Base-by-base conservation (phyloP, 2,888 invertebrate genomes). In the Hyposoter didymator region DNA sequence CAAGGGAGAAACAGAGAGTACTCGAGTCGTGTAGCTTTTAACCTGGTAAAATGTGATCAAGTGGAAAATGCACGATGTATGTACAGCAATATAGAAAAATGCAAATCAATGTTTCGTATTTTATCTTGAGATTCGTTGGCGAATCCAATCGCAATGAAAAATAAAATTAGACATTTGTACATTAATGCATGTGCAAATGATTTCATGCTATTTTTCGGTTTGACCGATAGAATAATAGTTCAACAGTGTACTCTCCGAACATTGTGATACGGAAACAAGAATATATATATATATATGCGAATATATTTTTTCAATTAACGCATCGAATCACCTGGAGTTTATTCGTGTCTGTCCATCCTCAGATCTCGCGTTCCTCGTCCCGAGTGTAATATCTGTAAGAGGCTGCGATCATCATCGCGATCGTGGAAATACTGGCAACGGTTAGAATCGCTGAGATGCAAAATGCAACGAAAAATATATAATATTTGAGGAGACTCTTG, bases 231-330 rank as follows among this genome's bases (percentile, higher is more conserved):
- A 47, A 32, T 78, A 79, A 64, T 73, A 84, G 5, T 59, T 59
- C 86, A 82, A 84, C 67, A 87, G 81, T 90, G 88, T 91, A 88
- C 28, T 74, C 28, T 74, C 87, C 73, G 74, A 87, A 85, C 85
- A 89, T 88, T 90, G 89, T 91, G 91, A 91, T 91, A 90, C 76
- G 67, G 82, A 69, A 76, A 85, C 72, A 72, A 55, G 79, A 84
- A 85, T 86, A 87, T 80, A 87, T 35, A 73, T 55, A 55, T 82
- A 87, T 89, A 62, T 82, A 87, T 89, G 47, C 22, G 39, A 39
- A 90, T 90, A 90, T 91, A 90, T 91, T 91, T 91, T 91, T 91
- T 72, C 62, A 86, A 82, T 79, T 32, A 86, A 82, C 19, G n/a
- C 49, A 12, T n/a, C 59, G 19, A 52, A 64, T 78, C 70, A 75